Evolutionary conservation across 2,113 vertebrate species (phyloP), one percentile per base, ranked within the genome.

Genomic region (Callithrix jacchus): DNA sequence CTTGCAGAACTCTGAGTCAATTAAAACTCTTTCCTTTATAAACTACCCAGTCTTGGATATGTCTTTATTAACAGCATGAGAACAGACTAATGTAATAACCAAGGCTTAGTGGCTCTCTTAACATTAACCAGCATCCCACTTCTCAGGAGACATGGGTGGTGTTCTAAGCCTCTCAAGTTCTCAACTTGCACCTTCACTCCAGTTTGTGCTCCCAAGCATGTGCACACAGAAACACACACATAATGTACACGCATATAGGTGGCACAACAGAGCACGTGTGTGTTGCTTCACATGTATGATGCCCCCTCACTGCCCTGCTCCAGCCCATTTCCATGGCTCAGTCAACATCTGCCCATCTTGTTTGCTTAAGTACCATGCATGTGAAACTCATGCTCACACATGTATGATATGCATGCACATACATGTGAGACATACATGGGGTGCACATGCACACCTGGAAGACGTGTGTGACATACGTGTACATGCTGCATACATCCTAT

Each of bases 191-290:
- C 25, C 61, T 61, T 82, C 20, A 11, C 83, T 42, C 3, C 18
- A 77, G 58, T 25, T 18, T 40, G 20, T 40, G 79, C 32, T n/a
- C 73, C 7, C 40, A 16, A 18, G 45, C 58, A 76, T 47, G 49
- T n/a, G 35, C 42, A 30, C 52, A 4, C 35, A 47, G 13, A 5
- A 74, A 45, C 32, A 64, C 23, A n/a, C 14, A 37, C 37, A 11
- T 68, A 56, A 52, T 27, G 35, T 30, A 32, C 82, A 64, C 2
- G 21, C 54, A 47, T 71, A 86, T 2, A 3, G 5, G 52, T 11
- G 6, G 49, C 2, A 1, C 30, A 4, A 7, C 12, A 0, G 2
- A 49, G 21, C 64, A 3, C 12, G 40, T 0, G 3, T 16, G 2
- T 40, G 23, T 8, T 13, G 3, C 20, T 64, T 64, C 61, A 64